Evolutionary conservation across 2,113 vertebrate species (phyloP).

Genomic region (Engystomops pustulosus): DNA sequence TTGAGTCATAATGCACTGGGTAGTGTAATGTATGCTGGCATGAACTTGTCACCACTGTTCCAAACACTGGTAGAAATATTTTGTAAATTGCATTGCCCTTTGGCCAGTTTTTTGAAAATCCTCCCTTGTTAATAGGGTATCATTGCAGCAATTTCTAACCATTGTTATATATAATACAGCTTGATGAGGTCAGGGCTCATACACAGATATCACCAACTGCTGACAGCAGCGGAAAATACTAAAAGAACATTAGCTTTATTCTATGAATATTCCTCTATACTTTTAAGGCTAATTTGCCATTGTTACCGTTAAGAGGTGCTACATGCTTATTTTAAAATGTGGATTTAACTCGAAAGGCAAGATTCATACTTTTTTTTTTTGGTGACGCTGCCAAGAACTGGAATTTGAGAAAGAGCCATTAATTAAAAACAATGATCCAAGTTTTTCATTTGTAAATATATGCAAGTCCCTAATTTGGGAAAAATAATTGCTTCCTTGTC

Average conservation of each 20-base stretch:
- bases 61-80: not conserved
- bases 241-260: not conserved
- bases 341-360: conserved; percentile 33
- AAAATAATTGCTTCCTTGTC: conserved; percentile 61
- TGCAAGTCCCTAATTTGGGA: conserved; percentile 60
- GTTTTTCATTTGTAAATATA: conserved; percentile 61
- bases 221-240: not conserved
- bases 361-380: conserved; percentile 51
- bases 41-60: not conserved
- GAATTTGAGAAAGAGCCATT: conserved; percentile 58
- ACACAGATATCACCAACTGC: not conserved
- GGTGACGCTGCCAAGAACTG: conserved; percentile 45
- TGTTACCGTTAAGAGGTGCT: conserved; percentile 48
- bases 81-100: conserved; percentile 15
- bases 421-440: conserved; percentile 61
- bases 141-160: not conserved
- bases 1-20: not conserved
- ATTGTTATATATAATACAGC: conserved; percentile 10
- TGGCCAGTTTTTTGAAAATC: not conserved
- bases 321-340: conserved; percentile 9
- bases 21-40: not conserved
- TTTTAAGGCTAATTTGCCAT: conserved; percentile 23
- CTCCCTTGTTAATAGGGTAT: not conserved
- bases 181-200: not conserved
- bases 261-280: not conserved